These are phyloP conservation scores for Lepidurus couesii DNA, from an alignment of 1,140 invertebrate genomes.

Conservation along the genomic window DNA sequence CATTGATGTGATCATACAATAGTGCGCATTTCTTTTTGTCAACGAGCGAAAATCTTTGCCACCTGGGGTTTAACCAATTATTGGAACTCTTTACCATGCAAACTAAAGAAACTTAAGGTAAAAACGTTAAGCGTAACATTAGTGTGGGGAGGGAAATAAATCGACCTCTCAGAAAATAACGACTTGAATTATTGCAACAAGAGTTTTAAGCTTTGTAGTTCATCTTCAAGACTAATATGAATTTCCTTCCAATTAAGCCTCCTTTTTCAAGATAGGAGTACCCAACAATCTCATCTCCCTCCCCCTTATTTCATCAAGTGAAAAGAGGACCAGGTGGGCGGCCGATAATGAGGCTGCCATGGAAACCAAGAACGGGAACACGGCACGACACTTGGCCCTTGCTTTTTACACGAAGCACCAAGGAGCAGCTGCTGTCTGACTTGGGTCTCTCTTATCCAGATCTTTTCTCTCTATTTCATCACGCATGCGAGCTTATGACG, in stretches of 20 bases:
- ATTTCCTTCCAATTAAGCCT: neutral
- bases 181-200: neutral
- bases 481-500: neutral
- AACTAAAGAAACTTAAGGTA: no score
- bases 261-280: neutral
- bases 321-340: conserved; percentile 11
- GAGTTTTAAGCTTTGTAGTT: neutral
- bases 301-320: neutral
- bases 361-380: neutral
- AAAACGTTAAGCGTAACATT: no score
- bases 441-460: neutral
- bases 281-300: neutral
- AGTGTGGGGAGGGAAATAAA: no score
- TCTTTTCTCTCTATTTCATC: neutral
- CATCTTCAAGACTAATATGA: neutral
- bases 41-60: no score
- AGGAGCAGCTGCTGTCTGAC: neutral
- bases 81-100: no score
- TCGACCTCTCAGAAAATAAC: no score
- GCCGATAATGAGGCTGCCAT: conserved; percentile 20
- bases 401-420: neutral
- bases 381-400: neutral
- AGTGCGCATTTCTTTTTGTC: no score
- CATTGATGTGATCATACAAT: no score
- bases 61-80: no score